phyloP scores from a whole-genome alignment of 2,113 vertebrate genomes.

The Psittacara wagleri region DNA sequence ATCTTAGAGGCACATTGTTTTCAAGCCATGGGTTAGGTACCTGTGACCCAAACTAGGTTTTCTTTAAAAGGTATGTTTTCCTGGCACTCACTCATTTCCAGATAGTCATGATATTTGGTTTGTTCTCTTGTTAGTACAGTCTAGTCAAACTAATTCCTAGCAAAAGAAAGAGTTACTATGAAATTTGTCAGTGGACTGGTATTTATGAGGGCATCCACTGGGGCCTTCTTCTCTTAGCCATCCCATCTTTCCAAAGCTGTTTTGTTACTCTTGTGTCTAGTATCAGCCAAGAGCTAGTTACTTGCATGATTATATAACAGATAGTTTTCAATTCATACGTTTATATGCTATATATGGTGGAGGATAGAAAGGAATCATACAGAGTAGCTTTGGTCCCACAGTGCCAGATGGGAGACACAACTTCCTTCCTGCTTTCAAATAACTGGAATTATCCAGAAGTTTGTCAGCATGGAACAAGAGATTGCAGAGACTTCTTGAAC shows the following conservation, averaged over 20 bases:
- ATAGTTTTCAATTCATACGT: not conserved
- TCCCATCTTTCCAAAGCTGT: not conserved
- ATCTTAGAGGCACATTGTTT: not conserved
- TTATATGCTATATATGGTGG: rapidly evolving
- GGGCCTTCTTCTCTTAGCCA: not conserved
- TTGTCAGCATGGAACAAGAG: not conserved
- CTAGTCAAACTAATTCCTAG: not conserved
- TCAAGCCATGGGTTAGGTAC: not conserved
- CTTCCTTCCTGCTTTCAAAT: not conserved
- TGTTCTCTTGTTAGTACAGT: not conserved
- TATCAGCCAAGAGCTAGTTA: not conserved
- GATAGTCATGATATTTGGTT: not conserved
- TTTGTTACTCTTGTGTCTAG: not conserved
- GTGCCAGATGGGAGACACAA: not conserved
- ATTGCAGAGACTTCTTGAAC: not conserved
- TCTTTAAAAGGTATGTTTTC: not conserved
- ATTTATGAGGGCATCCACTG: not conserved
- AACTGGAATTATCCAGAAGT: not conserved
- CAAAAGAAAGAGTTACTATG: not conserved
- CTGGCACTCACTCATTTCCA: not conserved
- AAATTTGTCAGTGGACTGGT: not conserved
- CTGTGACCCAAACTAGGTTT: not conserved
- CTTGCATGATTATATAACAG: not conserved
- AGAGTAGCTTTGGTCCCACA: not conserved
- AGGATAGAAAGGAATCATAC: not conserved